Evolutionary conservation across 64 coral and sea anemone genomes (phyloP).

Genomic region (Hydrozoanthus tunicans): DNA sequence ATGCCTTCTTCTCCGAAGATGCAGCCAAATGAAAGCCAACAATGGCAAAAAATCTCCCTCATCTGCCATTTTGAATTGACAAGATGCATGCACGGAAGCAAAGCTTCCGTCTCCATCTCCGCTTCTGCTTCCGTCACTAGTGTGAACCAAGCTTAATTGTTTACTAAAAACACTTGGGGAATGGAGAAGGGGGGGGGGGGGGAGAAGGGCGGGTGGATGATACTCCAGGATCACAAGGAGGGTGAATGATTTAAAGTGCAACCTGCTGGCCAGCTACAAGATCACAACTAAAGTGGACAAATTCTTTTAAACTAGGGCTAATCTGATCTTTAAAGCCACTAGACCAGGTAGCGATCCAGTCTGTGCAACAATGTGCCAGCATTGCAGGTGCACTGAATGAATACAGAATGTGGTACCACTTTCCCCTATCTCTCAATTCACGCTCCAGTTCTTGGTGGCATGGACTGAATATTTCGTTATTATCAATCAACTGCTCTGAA

Average conservation of each 20-base stretch:
- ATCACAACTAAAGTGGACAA: constrained; percentile 29
- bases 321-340: neutral
- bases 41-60: too few relatives aligned
- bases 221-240: too few relatives aligned
- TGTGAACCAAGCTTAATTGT: too few relatives aligned
- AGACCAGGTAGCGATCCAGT: neutral
- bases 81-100: too few relatives aligned
- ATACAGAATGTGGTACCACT: constrained; percentile 15
- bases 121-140: too few relatives aligned
- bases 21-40: too few relatives aligned
- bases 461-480: neutral
- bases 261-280: constrained; percentile 37
- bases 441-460: neutral
- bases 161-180: too few relatives aligned
- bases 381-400: constrained; percentile 28
- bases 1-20: too few relatives aligned
- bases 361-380: neutral
- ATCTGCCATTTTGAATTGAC: too few relatives aligned
- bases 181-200: too few relatives aligned
- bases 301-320: neutral
- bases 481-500: constrained; percentile 3
- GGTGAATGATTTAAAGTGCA: neutral
- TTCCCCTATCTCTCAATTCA: constrained; percentile 6
- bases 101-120: too few relatives aligned
- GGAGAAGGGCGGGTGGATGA: too few relatives aligned